Conservation (phyloP, 2,113 vertebrate species). For the Hypanus sabinus region DNA sequence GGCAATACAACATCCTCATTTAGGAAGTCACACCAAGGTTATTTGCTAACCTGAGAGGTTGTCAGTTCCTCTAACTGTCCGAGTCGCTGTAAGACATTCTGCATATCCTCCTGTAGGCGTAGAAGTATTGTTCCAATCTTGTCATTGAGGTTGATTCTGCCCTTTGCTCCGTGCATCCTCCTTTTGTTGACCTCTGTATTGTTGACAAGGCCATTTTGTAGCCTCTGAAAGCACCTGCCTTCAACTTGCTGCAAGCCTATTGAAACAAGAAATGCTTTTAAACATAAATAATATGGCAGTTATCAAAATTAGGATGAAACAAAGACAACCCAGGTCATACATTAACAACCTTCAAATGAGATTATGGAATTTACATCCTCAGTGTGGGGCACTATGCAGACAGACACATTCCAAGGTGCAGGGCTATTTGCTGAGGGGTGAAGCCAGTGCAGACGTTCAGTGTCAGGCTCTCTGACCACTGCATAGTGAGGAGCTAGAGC, state of each 20-base stretch:
- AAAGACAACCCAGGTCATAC: background rate
- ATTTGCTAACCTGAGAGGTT: constrained; percentile 55
- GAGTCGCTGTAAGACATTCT: constrained; percentile 67
- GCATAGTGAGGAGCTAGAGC: constrained; percentile 78
- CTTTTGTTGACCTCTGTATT: background rate
- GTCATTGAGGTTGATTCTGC: background rate
- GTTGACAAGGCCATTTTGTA: background rate
- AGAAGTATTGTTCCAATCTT: constrained; percentile 62
- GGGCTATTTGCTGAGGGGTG: too few species aligned
- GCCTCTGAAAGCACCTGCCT: background rate
- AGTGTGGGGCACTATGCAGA: too few species aligned
- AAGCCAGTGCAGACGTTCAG: too few species aligned
- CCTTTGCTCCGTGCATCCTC: background rate
- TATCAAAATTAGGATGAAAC: background rate
- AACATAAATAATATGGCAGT: background rate
- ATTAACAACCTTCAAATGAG: background rate
- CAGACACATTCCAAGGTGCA: too few species aligned
- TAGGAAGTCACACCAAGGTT: background rate
- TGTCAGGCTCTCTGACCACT: constrained; percentile 66
- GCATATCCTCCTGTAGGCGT: constrained; percentile 74
- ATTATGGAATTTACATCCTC: background rate
- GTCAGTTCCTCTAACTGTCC: constrained; percentile 63
- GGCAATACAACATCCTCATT: background rate
- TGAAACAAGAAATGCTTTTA: background rate
- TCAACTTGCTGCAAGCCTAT: background rate